Evolutionary conservation across 2,888 invertebrate species (phyloP).

Genomic region (Odontocolon sp.): DNA sequence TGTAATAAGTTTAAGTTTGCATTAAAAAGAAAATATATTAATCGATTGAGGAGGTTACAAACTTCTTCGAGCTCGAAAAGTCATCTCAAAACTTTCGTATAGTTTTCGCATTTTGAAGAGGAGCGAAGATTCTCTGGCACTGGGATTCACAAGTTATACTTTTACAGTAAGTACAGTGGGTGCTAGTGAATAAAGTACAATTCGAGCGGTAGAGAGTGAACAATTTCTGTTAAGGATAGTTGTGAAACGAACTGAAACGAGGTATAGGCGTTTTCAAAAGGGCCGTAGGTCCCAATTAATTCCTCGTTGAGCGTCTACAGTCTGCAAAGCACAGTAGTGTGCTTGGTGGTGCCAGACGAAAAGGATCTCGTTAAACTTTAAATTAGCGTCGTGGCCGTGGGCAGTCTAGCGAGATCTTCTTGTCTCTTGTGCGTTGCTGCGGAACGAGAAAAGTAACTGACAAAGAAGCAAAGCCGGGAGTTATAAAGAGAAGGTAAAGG

Average conservation of each 20-base stretch:
- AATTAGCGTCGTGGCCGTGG: slow-evolving; percentile 65
- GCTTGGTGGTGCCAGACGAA: slow-evolving; percentile 35
- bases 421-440: slow-evolving; percentile 47
- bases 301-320: slow-evolving; percentile 44
- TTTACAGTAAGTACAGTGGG: background rate
- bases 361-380: slow-evolving; percentile 68
- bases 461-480: background rate
- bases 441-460: background rate
- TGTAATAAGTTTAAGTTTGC: background rate
- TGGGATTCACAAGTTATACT: no score
- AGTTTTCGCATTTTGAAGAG: background rate
- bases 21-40: background rate
- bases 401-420: slow-evolving; percentile 51
- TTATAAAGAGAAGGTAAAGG: background rate
- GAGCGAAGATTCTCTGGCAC: no score
- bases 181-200: background rate
- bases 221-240: slow-evolving; percentile 5
- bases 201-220: no score
- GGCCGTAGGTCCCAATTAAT: slow-evolving; percentile 62
- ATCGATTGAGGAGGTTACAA: no score
- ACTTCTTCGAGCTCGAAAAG: no score
- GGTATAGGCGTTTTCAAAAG: slow-evolving; percentile 47
- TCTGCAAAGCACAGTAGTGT: background rate
- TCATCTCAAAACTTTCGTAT: background rate
- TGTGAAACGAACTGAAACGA: slow-evolving; percentile 29